Evolutionary conservation across 2,888 invertebrate genomes (phyloP), one percentile per base, ranked within the genome.

Genomic region (Clistopyga incitator): DNA sequence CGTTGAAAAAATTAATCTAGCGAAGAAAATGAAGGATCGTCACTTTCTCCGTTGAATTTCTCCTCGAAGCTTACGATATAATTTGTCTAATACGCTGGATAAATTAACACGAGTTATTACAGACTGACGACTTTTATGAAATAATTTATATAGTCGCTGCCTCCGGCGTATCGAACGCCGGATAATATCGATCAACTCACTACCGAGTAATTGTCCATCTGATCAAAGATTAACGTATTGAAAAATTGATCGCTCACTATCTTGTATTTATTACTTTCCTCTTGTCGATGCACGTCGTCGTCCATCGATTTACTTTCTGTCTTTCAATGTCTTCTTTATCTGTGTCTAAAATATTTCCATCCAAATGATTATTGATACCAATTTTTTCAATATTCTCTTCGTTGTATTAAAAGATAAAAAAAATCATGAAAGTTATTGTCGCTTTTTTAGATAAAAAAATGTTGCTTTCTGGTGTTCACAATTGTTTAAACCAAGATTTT

Each of bases 171-270:
- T 56, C 25, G 10, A 8, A 34, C 59, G n/a, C 8, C n/a, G 29
- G 59, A n/a, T 59, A 59, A 59, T 59, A 59, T 59, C 59, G 34
- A 59, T 13, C 34, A 59, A 59, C 29, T 59, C 29, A 29, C 29
- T 59, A n/a, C 34, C 59, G 10, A n/a, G n/a, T n/a, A 59, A 59
- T 59, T n/a, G 15, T 34, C n/a, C 15, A 6, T 13, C 6, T 11
- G n/a, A n/a, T 59, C n/a, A 59, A n/a, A 59, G 3, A 23, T 59
- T 59, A 15, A 29, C 25, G 29, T 3, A 34, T n/a, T 34, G 34
- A 59, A 59, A 59, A 59, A 34, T n/a, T 59, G 29, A 59, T 34
- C n/a, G n/a, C 8, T 23, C 11, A 11, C 59, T 59, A 8, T 6
- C 59, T 59, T 29, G 0, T 59, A 56, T 56, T 56, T 25, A 25